Conservation (phyloP, 1,140 invertebrate genomes). For the Apis laboriosa region DNA sequence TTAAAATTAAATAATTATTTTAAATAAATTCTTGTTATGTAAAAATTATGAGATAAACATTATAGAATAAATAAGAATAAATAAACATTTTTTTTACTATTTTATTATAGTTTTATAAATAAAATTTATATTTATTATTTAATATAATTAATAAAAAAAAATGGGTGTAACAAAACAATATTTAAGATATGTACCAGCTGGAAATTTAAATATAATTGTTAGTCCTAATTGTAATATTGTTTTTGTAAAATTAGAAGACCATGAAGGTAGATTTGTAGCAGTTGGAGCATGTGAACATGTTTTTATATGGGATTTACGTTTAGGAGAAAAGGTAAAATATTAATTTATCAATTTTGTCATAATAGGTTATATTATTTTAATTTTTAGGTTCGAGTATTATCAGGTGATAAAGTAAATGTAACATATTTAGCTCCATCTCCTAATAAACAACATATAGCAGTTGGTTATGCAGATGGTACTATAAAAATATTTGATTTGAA, state of each 20-base stretch:
- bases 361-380: background rate
- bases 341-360: slow-evolving; percentile 32
- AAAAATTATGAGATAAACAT: too few relatives aligned
- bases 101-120: background rate
- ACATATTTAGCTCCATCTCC: slow-evolving; percentile 87
- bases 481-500: slow-evolving; percentile 90
- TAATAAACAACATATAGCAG: slow-evolving; percentile 89
- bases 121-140: background rate
- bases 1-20: background rate
- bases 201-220: slow-evolving; percentile 93
- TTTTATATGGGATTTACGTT: slow-evolving; percentile 95
- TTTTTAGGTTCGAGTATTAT: slow-evolving; percentile 86
- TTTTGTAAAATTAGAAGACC: slow-evolving; percentile 88
- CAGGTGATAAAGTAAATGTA: slow-evolving; percentile 89
- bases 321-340: slow-evolving; percentile 90
- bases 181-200: slow-evolving; percentile 91
- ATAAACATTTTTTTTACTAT: background rate
- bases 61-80: background rate
- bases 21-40: background rate
- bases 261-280: slow-evolving; percentile 91
- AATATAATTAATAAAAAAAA: slow-evolving; percentile 28
- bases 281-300: slow-evolving; percentile 96
- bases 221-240: slow-evolving; percentile 89
- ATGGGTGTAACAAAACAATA: slow-evolving; percentile 99
- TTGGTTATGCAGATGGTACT: slow-evolving; percentile 95